These are phyloP conservation scores for Acanthosoma haemorrhoidale DNA, from an alignment of 2,888 invertebrate species.

Conservation along the genomic window DNA sequence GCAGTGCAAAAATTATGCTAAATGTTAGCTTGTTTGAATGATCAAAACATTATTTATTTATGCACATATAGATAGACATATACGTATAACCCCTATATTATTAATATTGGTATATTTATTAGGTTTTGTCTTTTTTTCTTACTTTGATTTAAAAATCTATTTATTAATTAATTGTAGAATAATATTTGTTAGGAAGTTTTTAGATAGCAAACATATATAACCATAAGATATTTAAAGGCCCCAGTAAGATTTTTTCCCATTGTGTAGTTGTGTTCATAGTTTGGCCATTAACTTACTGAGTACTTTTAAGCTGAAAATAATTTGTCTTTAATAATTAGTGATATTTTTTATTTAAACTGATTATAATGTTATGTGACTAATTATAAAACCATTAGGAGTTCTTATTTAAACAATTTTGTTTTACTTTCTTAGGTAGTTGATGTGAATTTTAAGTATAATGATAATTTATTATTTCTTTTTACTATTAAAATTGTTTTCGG, in stretches of 20 bases:
- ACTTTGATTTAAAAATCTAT: no score
- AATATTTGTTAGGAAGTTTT: neutral
- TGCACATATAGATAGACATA: no score
- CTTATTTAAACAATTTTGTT: no score
- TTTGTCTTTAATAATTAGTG: neutral
- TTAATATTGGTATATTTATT: neutral
- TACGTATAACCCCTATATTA: neutral
- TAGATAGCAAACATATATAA: neutral
- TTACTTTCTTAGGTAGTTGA: no score
- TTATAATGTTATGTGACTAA: no score
- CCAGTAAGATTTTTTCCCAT: constrained; percentile 11
- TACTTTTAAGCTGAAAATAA: neutral
- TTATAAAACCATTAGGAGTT: no score
- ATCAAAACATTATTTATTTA: neutral
- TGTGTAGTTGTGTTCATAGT: neutral
- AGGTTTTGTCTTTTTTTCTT: no score
- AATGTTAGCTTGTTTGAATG: neutral
- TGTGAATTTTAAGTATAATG: no score
- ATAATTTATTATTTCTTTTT: no score
- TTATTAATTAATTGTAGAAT: neutral
- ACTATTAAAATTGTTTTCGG: no score
- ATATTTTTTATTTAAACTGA: no score
- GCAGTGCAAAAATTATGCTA: neutral
- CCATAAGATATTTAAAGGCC: constrained; percentile 7
- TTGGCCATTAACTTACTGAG: no score